Conservation (phyloP, 1,140 invertebrate species). For the Saccostrea echinata region DNA sequence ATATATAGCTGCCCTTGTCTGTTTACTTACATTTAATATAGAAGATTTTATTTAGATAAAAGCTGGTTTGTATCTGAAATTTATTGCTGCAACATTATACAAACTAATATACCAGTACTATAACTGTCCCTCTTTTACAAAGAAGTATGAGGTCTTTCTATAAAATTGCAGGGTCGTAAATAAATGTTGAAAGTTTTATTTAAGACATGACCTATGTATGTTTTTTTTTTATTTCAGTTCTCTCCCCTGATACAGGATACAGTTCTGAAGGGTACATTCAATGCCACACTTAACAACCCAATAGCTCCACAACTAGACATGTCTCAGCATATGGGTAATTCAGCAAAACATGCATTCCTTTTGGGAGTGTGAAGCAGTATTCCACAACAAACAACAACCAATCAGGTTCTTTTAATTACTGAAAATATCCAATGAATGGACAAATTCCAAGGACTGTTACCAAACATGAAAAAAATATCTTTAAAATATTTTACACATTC, state of each 20-base stretch:
- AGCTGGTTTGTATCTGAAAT: background rate
- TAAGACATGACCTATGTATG: no score
- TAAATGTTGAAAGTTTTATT: no score
- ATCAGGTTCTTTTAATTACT: background rate
- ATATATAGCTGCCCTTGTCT: conserved; percentile 10
- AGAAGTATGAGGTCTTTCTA: background rate
- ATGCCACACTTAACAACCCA: conserved; percentile 79
- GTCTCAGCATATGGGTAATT: conserved; percentile 60
- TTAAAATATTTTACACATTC: background rate
- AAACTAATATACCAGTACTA: background rate
- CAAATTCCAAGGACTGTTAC: background rate
- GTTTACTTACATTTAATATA: conserved; percentile 10
- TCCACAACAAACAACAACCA: background rate
- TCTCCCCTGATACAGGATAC: conserved; percentile 79
- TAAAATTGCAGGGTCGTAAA: background rate
- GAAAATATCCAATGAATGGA: background rate
- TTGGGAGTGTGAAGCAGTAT: conserved; percentile 72
- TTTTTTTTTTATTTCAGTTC: conserved; percentile 71
- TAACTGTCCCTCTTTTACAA: background rate
- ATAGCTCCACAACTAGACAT: conserved; percentile 70
- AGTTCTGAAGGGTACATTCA: conserved; percentile 79
- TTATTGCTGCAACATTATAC: conserved; percentile 5
- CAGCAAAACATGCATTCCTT: conserved; percentile 76
- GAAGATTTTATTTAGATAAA: background rate
- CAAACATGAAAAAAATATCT: background rate